Evolutionary conservation across 2,888 invertebrate species (phyloP), one percentile per base, ranked within the genome.

Genomic region (Bembecia ichneumoniformis): DNA sequence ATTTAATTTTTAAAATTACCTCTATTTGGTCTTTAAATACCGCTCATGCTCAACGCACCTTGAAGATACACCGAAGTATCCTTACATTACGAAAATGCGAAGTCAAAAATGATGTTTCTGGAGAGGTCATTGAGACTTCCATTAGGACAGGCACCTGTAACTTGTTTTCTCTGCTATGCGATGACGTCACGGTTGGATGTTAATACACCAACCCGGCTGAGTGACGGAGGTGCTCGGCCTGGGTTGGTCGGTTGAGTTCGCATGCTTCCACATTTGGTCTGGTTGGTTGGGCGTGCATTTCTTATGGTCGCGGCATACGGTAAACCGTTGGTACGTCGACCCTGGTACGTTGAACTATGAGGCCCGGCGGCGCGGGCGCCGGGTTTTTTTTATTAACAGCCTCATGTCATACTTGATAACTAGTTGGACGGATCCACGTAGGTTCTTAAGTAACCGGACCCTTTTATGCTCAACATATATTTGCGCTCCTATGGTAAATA

Each of bases 281-380:
- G 70, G 68, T 77, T 72, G 68, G 58, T 66, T 63, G 69, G 64
- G 68, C 75, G 72, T 74, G 70, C 66, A 70, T 78, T 79, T 83
- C 82, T 82, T 82, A 82, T 81, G 79, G 76, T 65, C 63, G 58
- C 63, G 55, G 57, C 68, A 75, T 83, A 86, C 84, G 84, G 86
- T 84, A 86, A 64, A 73, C 60, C 66, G 61, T 74, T 14, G 74
- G 84, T 67, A 71, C 83, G 82, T 59, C 83, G 83, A 84, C 83
- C 48, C 83, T 70, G 73, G 79, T 74, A 62, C 82, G 74, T 77
- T 83, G 83, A 83, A 84, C 83, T 66, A 74, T 72, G 79, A 69
- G 73, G 74, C 76, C 71, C 68, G 71, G 62, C 68, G 71, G 69
- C 71, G 63, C 71, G 68, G 71, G 62, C 68, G 71, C 69, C 71